Evolutionary conservation across 2,888 invertebrate genomes (phyloP).

Genomic region (Leptopilina syphax): DNA sequence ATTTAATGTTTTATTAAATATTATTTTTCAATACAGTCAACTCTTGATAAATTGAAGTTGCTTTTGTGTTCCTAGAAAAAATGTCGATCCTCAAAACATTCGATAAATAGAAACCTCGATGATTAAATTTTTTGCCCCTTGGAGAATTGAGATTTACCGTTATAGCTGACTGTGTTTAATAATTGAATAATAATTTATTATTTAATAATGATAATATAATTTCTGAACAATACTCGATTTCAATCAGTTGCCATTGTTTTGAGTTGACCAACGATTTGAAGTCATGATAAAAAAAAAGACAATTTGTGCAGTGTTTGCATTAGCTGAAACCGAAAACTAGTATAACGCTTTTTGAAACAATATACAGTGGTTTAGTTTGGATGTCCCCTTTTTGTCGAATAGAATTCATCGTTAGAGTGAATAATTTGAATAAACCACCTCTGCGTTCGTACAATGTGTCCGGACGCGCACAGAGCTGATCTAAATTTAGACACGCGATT

Average conservation of each 20-base stretch:
- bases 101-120: too few species aligned
- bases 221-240: too few species aligned
- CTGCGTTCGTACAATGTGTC: slow-evolving; percentile 49
- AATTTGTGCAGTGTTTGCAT: slow-evolving; percentile 10
- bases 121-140: too few species aligned
- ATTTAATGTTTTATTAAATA: too few species aligned
- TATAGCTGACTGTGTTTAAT: too few species aligned
- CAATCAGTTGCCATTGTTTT: not conserved
- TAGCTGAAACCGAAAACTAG: slow-evolving; percentile 6
- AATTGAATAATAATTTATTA: too few species aligned
- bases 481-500: slow-evolving; percentile 61
- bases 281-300: not conserved
- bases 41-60: not conserved
- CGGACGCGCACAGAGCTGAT: slow-evolving; percentile 31
- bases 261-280: not conserved
- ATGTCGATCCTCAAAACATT: too few species aligned
- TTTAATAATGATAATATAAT: too few species aligned
- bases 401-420: slow-evolving; percentile 56
- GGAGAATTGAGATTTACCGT: too few species aligned
- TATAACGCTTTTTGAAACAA: slow-evolving; percentile 37
- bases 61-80: not conserved
- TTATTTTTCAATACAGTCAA: not conserved
- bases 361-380: slow-evolving; percentile 54
- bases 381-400: slow-evolving; percentile 55
- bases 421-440: slow-evolving; percentile 67